Percentiles rank a stretch among this genome's conserved stretches.
Conservation (phyloP, 37 sponge, comb jelly and placozoan genomes). For the Ephydatia muelleri region DNA sequence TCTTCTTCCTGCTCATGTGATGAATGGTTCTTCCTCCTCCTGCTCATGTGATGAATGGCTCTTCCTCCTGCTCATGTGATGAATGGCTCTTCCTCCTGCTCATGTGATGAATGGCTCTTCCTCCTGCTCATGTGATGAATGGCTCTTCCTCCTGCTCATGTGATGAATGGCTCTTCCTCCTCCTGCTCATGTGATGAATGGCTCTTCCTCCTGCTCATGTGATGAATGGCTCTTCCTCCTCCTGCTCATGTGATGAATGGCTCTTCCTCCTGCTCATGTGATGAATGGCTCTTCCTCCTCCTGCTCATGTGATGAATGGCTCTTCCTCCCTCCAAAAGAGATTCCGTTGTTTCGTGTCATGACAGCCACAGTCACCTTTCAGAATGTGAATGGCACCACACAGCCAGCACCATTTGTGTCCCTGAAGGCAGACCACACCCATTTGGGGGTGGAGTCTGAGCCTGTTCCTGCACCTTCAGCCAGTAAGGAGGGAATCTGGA, state of each 20-base stretch:
- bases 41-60: too few relatives aligned
- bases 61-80: too few relatives aligned
- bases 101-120: not conserved
- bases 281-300: not conserved
- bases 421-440: constrained; percentile 15
- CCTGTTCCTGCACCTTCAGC: constrained; percentile 7
- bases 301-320: not conserved
- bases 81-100: not conserved
- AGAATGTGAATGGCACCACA: constrained; percentile 77
- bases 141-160: not conserved
- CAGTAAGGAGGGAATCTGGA: not conserved
- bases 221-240: not conserved
- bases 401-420: constrained; percentile 61
- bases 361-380: constrained; percentile 90
- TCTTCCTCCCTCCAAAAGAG: constrained; percentile 44
- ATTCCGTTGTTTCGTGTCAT: constrained; percentile 97
- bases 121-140: not conserved
- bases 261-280: not conserved
- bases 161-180: not conserved
- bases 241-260: not conserved
- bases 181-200: not conserved
- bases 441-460: constrained; percentile 8
- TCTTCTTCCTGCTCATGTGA: not conserved
- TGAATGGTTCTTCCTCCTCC: not conserved
- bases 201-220: not conserved